phyloP scores from a whole-genome alignment of 2,113 vertebrate genomes.

The Rana temporaria region DNA sequence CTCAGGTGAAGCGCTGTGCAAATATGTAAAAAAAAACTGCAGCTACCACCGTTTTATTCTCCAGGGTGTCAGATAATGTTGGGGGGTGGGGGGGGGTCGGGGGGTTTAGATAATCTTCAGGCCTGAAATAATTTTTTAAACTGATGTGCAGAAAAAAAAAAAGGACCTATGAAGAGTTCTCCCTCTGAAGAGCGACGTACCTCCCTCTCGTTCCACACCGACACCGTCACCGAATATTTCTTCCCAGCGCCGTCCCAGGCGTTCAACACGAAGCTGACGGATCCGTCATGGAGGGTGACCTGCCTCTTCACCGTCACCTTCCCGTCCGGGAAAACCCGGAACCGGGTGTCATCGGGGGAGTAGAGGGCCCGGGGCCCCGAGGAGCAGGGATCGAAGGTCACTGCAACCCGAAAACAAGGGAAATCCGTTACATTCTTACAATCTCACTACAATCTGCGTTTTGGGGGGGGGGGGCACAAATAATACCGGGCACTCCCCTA shows the following conservation, averaged over 20 bases:
- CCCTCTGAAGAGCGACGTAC: not conserved
- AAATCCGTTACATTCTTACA: not conserved
- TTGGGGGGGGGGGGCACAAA: no score
- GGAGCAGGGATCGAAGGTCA: conserved; percentile 36
- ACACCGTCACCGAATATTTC: conserved; percentile 35
- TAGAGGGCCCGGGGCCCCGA: not conserved
- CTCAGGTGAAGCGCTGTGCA: no score
- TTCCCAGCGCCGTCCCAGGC: conserved; percentile 28
- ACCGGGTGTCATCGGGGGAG: conserved; percentile 33
- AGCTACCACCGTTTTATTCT: no score
- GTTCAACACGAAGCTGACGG: conserved; percentile 44
- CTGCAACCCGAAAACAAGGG: not conserved
- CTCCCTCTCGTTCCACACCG: conserved; percentile 46
- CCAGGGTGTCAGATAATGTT: no score
- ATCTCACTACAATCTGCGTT: not conserved
- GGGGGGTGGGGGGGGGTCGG: no score
- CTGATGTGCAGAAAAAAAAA: no score
- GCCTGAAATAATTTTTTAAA: no score
- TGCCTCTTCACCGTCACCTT: conserved; percentile 37
- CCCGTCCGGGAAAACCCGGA: conserved; percentile 32
- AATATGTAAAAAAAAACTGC: no score
- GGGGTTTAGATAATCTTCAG: no score
- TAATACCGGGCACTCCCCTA: no score
- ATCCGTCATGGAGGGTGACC: conserved; percentile 36
- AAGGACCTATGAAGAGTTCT: not conserved